Evolutionary conservation across 2,888 invertebrate genomes (phyloP), one percentile per base, ranked within the genome.

Genomic region (Biston stratarius): DNA sequence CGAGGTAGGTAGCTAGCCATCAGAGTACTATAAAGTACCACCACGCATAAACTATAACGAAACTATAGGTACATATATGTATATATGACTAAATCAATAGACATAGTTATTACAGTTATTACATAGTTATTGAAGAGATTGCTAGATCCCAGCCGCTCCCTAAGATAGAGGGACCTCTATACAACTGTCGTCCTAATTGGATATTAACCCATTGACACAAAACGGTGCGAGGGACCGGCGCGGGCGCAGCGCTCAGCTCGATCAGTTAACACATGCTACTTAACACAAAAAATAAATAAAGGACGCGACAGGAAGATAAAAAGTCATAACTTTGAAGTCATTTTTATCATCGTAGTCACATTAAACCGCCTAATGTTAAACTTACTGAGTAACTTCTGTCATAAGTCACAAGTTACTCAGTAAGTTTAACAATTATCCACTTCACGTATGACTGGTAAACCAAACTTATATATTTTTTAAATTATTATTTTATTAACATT

Each of bases 141-240:
- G 34, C 40, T 58, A 47, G 56, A 47, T 61, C 53, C 45, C 52
- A 57, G 40, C 57, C 42, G 10, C 47, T 51, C 12, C 12, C 34
- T 51, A n/a, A n/a, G 51, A 51, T 34, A 68, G 48, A 45, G 67
- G 64, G 52, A 59, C 71, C 52, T 11, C 53, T 47, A 74, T 67
- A 72, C 76, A 70, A 69, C 73, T 75, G 72, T 71, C 73, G 71
- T 77, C 74, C 75, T 83, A 83, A 85, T 86, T 86, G 85, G 76
- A 70, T 71, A 86, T 84, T 85, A 85, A 84, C 83, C 84, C 77
- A 83, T 82, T 86, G 83, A 83, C 81, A 85, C 78, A 78, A 77
- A 82, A 81, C 70, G 73, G 76, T 57, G 72, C 72, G 75, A 77
- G 83, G 81, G 79, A 74, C 72, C 71, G 65, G 66, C 64, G 70